Evolutionary conservation across 2,888 invertebrate genomes (phyloP), one percentile per base, ranked within the genome.

Genomic region (Drosophila multiciliata): DNA sequence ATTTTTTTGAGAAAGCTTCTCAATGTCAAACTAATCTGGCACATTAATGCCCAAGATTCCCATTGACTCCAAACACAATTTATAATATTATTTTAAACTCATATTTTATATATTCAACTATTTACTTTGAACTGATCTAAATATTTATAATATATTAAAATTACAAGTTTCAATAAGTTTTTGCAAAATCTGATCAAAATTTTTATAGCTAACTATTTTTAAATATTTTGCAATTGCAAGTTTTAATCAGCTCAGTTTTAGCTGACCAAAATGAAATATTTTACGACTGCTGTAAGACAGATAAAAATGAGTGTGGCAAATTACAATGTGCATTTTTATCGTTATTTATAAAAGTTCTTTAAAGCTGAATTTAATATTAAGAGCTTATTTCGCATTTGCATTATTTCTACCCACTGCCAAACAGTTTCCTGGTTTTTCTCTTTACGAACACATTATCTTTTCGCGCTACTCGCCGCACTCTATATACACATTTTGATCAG

Each of bases 401-500:
- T 23, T 12, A 20, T n/a, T 1, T 12, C 8, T 2, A 20, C 15
- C 6, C 38, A 2, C 1, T 9, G 17, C 29, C 29, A n/a, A 8
- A 20, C 53, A 11, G 3, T 17, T 23, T 17, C 17, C 17, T 36
- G 15, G 23, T 49, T 20, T 17, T 48, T 12, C 17, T 5, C 48
- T 38, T 32, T 12, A n/a, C 12, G 33, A 11, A n/a, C 29, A 50
- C 26, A 26, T 58, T 50, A 65, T 33, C 65, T 57, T 45, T 38
- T 17, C 6, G 15, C 1, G n/a, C 32, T 40, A 11, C 42, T 57
- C 42, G 29, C 29, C 29, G 1, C 40, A 3, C 29, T 3, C 23
- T 59, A 38, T 45, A 52, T 59, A 29, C 35, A 33, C 58, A 62
- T 59, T 61, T 62, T 45, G 38, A 36, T 63, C 57, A 49, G 55